Evolutionary conservation across 2,113 vertebrate species (phyloP), one percentile per base, ranked within the genome.

Genomic region (Eptesicus fuscus): DNA sequence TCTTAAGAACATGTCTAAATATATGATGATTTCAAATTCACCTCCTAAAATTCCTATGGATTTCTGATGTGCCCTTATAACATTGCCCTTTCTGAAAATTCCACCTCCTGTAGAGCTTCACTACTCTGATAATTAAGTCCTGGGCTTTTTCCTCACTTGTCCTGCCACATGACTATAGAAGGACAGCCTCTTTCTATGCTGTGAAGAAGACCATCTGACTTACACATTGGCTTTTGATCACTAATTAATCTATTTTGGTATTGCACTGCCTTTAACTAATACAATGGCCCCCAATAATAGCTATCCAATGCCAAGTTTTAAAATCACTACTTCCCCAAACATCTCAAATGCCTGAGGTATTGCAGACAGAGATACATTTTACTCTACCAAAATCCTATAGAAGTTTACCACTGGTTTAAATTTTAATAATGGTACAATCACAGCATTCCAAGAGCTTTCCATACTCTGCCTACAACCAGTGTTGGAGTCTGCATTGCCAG

Each of bases 211-310:
- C 7, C 22, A 42, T 67, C 69, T 90, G 35, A 84, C 32, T 63
- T 92, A 63, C 37, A 78, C 16, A 92, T 63, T 85, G 30, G 56
- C 30, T 78, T 93, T 83, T 83, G 96, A 80, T 76, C 63, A 71
- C 44, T 61, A 35, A 42, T 69, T 83, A 3, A 44, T 83, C 8
- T 32, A 79, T 74, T 84, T 90, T 1, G 7, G 10, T 56, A 82
- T 79, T 74, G 2, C 4, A 70, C 69, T 51, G 53, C 20, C 40
- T 93, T 93, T 77, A 89, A n/a, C 37, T 1, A 87, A 42, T 78
- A 17, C 13, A 35, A 73, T 53, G 47, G 14, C 10, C 23, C 9
- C 28, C 61, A 86, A 56, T 2, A 63, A 28, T 4, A 87, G 7
- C 28, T 83, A 91, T 51, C 20, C 5, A 71, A 59, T 91, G 18